Conservation (phyloP, 1,140 invertebrate species). For the Sminthurides bifidus region DNA sequence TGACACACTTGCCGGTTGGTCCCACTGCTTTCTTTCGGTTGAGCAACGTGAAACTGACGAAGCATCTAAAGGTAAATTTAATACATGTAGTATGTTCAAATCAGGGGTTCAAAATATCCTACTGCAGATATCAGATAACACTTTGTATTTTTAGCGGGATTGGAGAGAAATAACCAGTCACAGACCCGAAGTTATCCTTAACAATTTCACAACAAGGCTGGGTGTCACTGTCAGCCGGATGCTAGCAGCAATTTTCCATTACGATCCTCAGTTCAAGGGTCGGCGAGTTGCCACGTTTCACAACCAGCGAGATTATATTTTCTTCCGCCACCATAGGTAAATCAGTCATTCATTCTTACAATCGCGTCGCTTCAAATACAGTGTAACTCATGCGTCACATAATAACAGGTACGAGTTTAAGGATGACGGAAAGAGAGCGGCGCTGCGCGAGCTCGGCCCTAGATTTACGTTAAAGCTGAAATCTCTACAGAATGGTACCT, state of each 20-base stretch:
- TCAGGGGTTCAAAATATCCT: background rate
- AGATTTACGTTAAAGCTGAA: constrained; percentile 85
- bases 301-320: constrained; percentile 98
- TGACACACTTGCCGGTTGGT: constrained; percentile 88
- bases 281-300: constrained; percentile 91
- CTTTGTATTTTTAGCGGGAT: constrained; percentile 42
- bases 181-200: constrained; percentile 88
- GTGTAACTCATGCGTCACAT: no score
- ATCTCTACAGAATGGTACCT: constrained; percentile 90
- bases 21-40: constrained; percentile 79
- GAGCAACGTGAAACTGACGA: constrained; percentile 68
- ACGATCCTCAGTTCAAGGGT: constrained; percentile 87
- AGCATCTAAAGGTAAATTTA: constrained; percentile 47
- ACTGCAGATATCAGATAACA: no score
- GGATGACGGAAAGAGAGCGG: constrained; percentile 62
- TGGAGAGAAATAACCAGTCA: constrained; percentile 69
- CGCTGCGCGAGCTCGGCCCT: constrained; percentile 86
- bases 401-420: constrained; percentile 70
- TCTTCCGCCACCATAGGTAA: constrained; percentile 93
- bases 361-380: no score
- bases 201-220: constrained; percentile 89
- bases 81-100: background rate
- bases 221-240: constrained; percentile 81
- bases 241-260: constrained; percentile 92
- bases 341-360: no score